Evolutionary conservation across 2,113 vertebrate species (phyloP).

Genomic region (Rhinichthys klamathensis): DNA sequence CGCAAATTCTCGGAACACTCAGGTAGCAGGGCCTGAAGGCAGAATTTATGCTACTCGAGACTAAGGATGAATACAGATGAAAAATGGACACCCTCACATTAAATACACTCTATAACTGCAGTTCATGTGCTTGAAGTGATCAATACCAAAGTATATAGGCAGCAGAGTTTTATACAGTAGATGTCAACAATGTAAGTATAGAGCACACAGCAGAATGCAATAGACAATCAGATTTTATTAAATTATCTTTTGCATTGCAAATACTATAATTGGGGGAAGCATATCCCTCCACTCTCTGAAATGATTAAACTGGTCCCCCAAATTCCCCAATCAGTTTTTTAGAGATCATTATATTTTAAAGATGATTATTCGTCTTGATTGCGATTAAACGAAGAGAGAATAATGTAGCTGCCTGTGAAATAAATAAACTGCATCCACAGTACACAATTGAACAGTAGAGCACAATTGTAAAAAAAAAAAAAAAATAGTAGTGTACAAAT

Average conservation of each 20-base stretch:
- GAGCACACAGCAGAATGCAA: neutral
- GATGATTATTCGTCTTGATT: neutral
- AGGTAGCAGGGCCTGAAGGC: constrained; percentile 3
- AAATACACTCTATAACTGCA: constrained; percentile 24
- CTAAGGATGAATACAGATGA: constrained; percentile 35
- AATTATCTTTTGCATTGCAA: neutral
- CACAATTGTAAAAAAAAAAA: too few species aligned
- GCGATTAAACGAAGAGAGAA: neutral
- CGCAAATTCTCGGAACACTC: neutral
- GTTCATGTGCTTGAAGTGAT: constrained; percentile 6
- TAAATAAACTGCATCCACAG: neutral
- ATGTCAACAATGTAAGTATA: neutral
- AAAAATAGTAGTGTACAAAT: too few species aligned
- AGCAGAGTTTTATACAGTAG: neutral
- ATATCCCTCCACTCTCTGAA: neutral
- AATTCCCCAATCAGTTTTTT: neutral
- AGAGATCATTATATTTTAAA: too few species aligned
- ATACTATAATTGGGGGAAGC: neutral
- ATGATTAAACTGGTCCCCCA: too few species aligned
- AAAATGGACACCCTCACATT: neutral
- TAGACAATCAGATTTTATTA: neutral
- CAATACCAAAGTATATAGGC: neutral
- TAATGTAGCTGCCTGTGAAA: neutral
- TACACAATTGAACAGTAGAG: neutral
- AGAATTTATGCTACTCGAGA: constrained; percentile 27